These are phyloP conservation scores for Agrotis segetum DNA, from an alignment of 2,888 invertebrate genomes.

Conservation along the genomic window DNA sequence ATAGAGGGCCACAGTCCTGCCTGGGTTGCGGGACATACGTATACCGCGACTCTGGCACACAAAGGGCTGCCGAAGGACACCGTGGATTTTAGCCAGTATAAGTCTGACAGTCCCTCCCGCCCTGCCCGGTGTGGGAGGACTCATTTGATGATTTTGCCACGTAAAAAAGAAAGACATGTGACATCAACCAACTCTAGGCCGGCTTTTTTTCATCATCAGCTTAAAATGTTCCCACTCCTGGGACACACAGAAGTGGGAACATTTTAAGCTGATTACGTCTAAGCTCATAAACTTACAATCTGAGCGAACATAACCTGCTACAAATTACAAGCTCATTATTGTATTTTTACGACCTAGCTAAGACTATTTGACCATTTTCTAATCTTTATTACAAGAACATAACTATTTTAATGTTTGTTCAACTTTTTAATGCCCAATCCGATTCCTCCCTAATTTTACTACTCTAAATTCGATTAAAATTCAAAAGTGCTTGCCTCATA, in stretches of 20 bases:
- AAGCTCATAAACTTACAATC: neutral
- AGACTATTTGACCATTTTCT: neutral
- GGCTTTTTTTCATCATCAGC: too few species aligned
- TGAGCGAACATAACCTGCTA: neutral
- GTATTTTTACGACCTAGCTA: neutral
- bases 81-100: too few species aligned
- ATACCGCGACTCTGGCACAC: too few species aligned
- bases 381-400: slow-evolving; percentile 7
- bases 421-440: neutral
- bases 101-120: too few species aligned
- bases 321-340: slow-evolving; percentile 5
- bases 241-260: neutral
- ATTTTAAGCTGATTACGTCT: neutral
- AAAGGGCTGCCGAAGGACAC: too few species aligned
- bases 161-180: too few species aligned
- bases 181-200: too few species aligned
- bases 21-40: too few species aligned
- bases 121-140: too few species aligned
- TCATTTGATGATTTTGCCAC: too few species aligned
- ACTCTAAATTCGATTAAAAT: neutral
- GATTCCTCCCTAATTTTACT: slow-evolving; percentile 13
- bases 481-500: neutral
- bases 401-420: neutral
- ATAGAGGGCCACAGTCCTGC: too few species aligned
- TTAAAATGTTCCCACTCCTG: too few species aligned